These are phyloP conservation scores for Xestia ashworthii DNA, from an alignment of 2,888 invertebrate species.

Conservation along the genomic window DNA sequence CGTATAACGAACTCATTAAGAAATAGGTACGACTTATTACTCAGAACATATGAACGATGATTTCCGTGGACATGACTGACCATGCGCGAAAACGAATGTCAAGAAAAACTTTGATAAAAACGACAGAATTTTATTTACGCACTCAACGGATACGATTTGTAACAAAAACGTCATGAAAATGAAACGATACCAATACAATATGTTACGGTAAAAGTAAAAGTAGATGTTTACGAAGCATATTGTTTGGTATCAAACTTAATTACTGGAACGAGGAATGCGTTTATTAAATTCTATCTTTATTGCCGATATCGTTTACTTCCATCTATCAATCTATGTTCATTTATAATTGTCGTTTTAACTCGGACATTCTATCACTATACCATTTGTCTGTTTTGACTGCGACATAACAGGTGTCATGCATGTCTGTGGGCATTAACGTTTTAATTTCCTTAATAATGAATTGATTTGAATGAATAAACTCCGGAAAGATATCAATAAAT, in stretches of 20 bases:
- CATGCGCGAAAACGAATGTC: constrained; percentile 49
- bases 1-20: constrained; percentile 52
- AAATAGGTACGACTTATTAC: constrained; percentile 38
- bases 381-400: constrained; percentile 43
- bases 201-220: constrained; percentile 46
- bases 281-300: constrained; percentile 40
- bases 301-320: constrained; percentile 10
- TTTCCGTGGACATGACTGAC: constrained; percentile 52
- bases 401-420: constrained; percentile 36
- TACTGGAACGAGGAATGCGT: constrained; percentile 36
- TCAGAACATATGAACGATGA: constrained; percentile 23
- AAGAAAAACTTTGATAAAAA: constrained; percentile 38
- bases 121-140: constrained; percentile 36
- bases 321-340: constrained; percentile 31
- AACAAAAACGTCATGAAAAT: constrained; percentile 37
- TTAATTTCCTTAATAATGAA: constrained; percentile 14
- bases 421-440: constrained; percentile 38
- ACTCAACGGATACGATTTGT: constrained; percentile 20
- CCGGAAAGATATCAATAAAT: constrained; percentile 32
- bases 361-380: constrained; percentile 20
- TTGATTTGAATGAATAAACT: constrained; percentile 42
- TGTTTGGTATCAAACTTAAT: constrained; percentile 39
- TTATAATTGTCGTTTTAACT: constrained; percentile 23
- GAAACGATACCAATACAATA: constrained; percentile 23
- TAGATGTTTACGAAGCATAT: constrained; percentile 16